phyloP scores from a whole-genome alignment of 2,797 vertebrate species.

The Choloepus didactylus region DNA sequence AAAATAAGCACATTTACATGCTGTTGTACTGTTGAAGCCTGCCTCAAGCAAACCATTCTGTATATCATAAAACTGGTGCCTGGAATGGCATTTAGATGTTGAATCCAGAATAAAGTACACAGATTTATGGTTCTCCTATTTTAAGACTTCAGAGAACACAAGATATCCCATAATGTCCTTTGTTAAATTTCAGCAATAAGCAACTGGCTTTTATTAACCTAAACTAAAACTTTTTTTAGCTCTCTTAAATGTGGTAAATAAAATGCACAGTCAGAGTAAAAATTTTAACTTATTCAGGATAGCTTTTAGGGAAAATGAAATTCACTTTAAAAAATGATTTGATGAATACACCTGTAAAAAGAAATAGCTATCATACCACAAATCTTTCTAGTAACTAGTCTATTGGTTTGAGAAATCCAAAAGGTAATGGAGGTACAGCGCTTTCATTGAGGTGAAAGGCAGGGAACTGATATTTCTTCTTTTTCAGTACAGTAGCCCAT shows the following conservation, averaged over 20 bases:
- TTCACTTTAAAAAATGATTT: neutral
- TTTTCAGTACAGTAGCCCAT: neutral
- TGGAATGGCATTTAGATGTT: neutral
- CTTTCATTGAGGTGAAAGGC: neutral
- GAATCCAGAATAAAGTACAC: neutral
- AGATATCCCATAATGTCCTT: neutral
- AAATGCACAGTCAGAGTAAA: neutral
- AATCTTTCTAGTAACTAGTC: neutral
- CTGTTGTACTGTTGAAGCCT: neutral
- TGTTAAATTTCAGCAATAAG: conserved; percentile 37
- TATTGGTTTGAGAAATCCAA: neutral
- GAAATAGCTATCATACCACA: neutral
- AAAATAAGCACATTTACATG: conserved; percentile 38
- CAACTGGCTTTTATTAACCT: conserved; percentile 46
- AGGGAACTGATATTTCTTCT: neutral
- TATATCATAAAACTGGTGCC: neutral
- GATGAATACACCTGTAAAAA: neutral
- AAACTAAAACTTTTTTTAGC: neutral
- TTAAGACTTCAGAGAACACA: neutral
- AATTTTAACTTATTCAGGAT: neutral
- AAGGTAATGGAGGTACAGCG: neutral
- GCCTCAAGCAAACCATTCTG: neutral
- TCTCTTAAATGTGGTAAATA: conserved; percentile 15
- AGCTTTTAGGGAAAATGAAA: conserved; percentile 38
- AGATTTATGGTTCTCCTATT: neutral